Base-by-base conservation (phyloP, 1,140 invertebrate species). In the Drosophila orena region DNA sequence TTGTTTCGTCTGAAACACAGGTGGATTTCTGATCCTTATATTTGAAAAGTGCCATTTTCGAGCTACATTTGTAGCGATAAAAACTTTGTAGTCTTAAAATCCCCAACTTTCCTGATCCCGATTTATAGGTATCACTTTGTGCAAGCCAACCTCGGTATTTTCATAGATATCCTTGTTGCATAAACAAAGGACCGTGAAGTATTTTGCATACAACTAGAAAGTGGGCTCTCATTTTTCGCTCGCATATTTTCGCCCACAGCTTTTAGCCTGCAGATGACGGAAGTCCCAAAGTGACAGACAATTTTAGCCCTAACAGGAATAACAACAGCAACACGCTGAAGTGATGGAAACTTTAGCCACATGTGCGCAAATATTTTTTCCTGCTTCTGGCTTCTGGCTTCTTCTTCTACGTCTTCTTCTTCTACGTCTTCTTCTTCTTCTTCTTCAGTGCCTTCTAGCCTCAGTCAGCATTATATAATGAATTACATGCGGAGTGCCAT, bases 201-300 rank as follows among this genome's bases (percentile, higher is more conserved):
- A 46, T 17, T 53, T 60, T n/a, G 42, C 17, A 54, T 50, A 47
- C 24, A 58, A 40, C 30, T 44, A 43, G 52, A 58, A 49, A 34
- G 15, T 49, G 47, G 37, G 52, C 30, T 52, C 62, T 69, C 40
- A 55, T 47, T 14, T 46, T 76, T 46, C 52, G 4, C 4, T 38
- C 40, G 46, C 64, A 24, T 27, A 40, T 27, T 49, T 52, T 35
- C 14, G 37, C 30, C 49, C 47, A 35, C 68, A 73, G 17, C 68
- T 17, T 40, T 42, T 58, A 70, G 46, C 24, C 43, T 12, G 55
- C 40, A 61, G 74, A 75, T 88, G 75, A 58, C 79, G 83, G 79
- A 88, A 86, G 81, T 81, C 70, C 61, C 70, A 68, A 73, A 75
- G 79, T 86, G 83, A 83, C 79, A 62, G 83, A 86, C 83, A 88